These are phyloP conservation scores for Cyanoliseus patagonus DNA, from an alignment of 2,113 vertebrate species.

Conservation along the genomic window DNA sequence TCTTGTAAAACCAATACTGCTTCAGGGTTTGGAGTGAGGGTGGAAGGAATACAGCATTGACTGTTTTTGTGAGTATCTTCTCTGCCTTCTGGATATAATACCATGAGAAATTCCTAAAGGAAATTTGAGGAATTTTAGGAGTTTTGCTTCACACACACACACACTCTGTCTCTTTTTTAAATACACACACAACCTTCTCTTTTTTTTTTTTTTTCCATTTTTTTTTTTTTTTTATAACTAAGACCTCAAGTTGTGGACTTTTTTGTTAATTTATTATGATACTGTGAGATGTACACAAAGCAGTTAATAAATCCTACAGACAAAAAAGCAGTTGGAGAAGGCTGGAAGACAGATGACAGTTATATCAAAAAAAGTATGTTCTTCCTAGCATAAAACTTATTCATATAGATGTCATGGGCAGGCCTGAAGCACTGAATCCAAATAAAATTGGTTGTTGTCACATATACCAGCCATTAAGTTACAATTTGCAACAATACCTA, in stretches of 20 bases:
- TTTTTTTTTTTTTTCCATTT: background rate
- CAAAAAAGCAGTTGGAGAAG: background rate
- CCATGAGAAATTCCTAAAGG: background rate
- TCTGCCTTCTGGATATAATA: background rate
- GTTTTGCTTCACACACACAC: background rate
- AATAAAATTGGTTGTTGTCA: background rate
- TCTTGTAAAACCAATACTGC: conserved; percentile 9
- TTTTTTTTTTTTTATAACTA: background rate
- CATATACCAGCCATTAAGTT: background rate
- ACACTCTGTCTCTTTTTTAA: background rate
- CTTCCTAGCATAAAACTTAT: background rate
- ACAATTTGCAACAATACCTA: background rate
- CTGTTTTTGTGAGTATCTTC: background rate
- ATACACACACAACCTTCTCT: background rate
- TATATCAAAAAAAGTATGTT: background rate
- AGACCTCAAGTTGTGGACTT: background rate
- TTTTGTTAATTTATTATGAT: conserved; percentile 12
- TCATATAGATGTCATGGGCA: background rate
- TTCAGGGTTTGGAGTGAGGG: fast-evolving
- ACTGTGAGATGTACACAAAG: background rate
- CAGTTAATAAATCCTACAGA: conserved; percentile 13
- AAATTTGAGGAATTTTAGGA: background rate
- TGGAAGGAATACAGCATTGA: background rate
- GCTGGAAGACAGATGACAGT: conserved; percentile 1
- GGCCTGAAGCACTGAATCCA: background rate